Evolutionary conservation across 2,113 vertebrate species (phyloP).

Genomic region (Ariopsis seemanni): DNA sequence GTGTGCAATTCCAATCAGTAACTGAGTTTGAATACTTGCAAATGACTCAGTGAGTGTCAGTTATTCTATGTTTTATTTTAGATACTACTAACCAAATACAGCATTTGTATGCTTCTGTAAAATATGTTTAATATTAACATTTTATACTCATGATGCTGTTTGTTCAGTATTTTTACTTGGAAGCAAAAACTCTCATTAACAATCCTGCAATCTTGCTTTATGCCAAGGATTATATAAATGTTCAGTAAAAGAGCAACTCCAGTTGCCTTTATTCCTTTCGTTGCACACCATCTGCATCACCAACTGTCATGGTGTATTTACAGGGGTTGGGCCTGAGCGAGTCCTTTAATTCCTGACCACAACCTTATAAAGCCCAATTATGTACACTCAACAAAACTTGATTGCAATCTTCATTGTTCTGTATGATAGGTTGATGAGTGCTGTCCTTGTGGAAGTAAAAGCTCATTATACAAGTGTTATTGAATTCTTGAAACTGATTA

Average conservation of each 20-base stretch:
- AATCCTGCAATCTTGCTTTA: background rate
- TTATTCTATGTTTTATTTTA: background rate
- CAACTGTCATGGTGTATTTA: background rate
- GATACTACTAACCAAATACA: background rate
- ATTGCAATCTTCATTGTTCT: background rate
- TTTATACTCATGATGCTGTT: background rate
- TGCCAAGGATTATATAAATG: background rate
- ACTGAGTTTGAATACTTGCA: background rate
- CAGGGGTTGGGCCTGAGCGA: background rate
- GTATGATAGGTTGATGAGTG: background rate
- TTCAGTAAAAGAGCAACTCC: background rate
- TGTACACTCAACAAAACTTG: background rate
- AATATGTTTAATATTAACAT: background rate
- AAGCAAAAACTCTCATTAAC: slow-evolving; percentile 16
- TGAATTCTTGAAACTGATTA: background rate
- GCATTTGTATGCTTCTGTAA: background rate
- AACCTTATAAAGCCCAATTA: background rate
- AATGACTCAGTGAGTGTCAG: background rate
- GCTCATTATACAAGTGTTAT: background rate
- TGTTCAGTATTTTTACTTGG: background rate
- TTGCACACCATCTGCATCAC: background rate
- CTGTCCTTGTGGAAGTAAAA: background rate
- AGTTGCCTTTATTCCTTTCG: background rate
- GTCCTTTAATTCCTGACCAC: background rate
- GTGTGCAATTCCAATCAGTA: background rate